Base-by-base conservation (phyloP, 2,888 invertebrate genomes). In the Gymnoscelis rufifasciata region DNA sequence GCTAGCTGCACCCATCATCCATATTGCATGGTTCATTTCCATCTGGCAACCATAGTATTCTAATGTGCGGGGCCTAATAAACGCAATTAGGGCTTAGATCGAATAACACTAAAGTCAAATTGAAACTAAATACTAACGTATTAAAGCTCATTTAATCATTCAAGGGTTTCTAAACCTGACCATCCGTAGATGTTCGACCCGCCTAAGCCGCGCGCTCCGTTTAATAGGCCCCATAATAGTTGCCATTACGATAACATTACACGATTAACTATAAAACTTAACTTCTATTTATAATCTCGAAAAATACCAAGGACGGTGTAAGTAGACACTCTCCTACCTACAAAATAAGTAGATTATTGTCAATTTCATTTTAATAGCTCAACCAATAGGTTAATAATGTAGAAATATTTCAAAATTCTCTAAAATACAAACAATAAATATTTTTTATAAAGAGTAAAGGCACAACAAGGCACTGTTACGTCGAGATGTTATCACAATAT, bases 261-360 rank as follows among this genome's bases (percentile, higher is more conserved):
- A 73, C 69, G 68, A 80, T 78, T 79, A 74, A 69, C 77, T 70
- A 79, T 76, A 73, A 69, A 80, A 74, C 73, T 75, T 78, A 75
- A 78, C 73, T 68, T 69, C 78, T 83, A 83, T 69, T 64, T 70
- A 81, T 84, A 87, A 87, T 88, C 87, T 87, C 86, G 78, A 82
- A 83, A 80, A 83, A 83, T 86, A 81, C 80, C 83, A 83, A 86
- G 88, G 88, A 88, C 88, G 88, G 87, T 86, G 86, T 84, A 83
- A 83, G 78, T 82, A 80, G 82, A 80, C 76, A 77, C 71, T 66
- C 74, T 66, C 73, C 72, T 75, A 78, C 73, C 38, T 68, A 78
- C 68, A 70, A 71, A 62, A 69, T 74, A 81, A 78, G 75, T 81
- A 82, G 71, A 75, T 77, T 71, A 69, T 66, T 72, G 74, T 72